phyloP scores from a whole-genome alignment of 2,113 vertebrate genomes.

The Poecilia latipinna region DNA sequence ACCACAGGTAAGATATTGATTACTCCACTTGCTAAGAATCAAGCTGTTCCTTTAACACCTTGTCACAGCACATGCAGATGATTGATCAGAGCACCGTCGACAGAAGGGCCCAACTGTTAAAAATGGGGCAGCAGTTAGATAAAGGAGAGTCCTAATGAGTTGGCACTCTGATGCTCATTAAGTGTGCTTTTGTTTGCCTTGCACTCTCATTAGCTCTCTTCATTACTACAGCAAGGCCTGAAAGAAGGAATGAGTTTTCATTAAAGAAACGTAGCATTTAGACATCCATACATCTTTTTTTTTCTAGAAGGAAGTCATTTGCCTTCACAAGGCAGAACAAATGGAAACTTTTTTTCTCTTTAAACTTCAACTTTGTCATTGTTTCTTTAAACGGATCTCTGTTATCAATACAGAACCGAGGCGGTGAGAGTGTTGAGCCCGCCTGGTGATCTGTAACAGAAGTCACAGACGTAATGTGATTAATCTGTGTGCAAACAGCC shows the following conservation, averaged over 20 bases:
- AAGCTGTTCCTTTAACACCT: conserved; percentile 21
- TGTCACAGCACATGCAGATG: conserved; percentile 2
- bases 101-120: conserved; percentile 18
- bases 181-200: conserved; percentile 43
- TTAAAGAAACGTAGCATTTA: not conserved
- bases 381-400: not conserved
- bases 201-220: conserved; percentile 37
- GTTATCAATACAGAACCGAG: conserved; percentile 3
- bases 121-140: conserved; percentile 24
- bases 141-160: conserved; percentile 37
- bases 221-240: conserved; percentile 13
- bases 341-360: too few relatives aligned
- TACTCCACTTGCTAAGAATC: not conserved
- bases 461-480: not conserved
- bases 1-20: not conserved
- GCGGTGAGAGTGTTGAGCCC: not conserved
- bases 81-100: conserved; percentile 6
- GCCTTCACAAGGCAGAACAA: not conserved
- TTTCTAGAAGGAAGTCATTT: conserved; percentile 11
- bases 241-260: conserved; percentile 9
- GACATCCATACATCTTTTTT: not conserved
- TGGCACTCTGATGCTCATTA: conserved; percentile 38
- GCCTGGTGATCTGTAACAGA: conserved; percentile 18
- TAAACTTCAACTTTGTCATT: not conserved
- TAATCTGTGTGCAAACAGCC: not conserved